Evolutionary conservation across 2,888 invertebrate species (phyloP).

Genomic region (Drosophila rubida): DNA sequence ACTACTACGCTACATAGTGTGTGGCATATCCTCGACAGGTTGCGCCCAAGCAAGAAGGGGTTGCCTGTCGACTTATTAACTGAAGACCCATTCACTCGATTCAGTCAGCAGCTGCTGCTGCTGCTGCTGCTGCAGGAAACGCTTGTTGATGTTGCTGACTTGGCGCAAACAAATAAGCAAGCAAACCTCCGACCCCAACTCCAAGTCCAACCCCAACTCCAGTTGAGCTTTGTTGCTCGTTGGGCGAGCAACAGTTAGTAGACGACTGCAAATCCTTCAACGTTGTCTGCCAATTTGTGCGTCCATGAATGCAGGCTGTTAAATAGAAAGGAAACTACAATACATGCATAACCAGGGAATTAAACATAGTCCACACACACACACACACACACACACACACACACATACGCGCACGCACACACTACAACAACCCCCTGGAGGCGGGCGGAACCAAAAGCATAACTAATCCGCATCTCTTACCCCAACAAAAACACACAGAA

Average conservation of each 20-base stretch:
- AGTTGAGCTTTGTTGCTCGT: neutral
- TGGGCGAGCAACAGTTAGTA: constrained; percentile 54
- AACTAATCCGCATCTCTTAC: constrained; percentile 71
- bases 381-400: constrained; percentile 2
- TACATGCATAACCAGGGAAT: constrained; percentile 75
- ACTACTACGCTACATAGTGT: neutral
- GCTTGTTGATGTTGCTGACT: constrained; percentile 46
- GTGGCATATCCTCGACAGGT: constrained; percentile 6
- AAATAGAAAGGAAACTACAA: constrained; percentile 71
- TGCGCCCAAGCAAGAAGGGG: neutral
- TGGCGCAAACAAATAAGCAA: constrained; percentile 49
- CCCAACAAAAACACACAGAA: constrained; percentile 8
- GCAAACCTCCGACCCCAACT: neutral
- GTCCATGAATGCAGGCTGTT: constrained; percentile 71
- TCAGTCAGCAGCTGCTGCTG: neutral
- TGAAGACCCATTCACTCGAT: constrained; percentile 18
- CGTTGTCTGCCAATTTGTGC: constrained; percentile 72
- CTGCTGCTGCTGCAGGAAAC: constrained; percentile 25
- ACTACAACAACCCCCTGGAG: constrained; percentile 2
- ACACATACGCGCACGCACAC: neutral
- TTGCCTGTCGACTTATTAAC: constrained; percentile 19
- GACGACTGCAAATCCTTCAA: constrained; percentile 57
- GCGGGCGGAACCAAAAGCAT: constrained; percentile 63
- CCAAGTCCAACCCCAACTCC: neutral
- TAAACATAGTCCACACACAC: constrained; percentile 48